Evolutionary conservation across 2,113 vertebrate genomes (phyloP), one percentile per base, ranked within the genome.

Genomic region (Emydocephalus ijimae): DNA sequence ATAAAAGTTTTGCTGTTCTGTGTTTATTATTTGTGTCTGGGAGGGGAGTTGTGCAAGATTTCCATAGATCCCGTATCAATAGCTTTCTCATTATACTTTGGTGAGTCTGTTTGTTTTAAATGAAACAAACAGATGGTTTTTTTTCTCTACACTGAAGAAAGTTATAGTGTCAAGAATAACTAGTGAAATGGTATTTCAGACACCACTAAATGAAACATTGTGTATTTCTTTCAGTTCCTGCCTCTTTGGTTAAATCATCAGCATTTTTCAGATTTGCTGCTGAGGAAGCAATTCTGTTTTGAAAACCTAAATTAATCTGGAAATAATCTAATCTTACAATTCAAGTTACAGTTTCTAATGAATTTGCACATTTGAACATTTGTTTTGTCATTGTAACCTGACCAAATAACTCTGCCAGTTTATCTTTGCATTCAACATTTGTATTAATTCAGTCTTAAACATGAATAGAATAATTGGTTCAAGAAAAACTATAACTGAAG

Each of bases 211-310:
- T 93, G 89, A 95, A 94, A 94, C 12, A 87, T 8, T 59, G 45
- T 52, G 1, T 94, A 74, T 93, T 93, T n/a, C 39, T 93, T 94
- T 92, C 89, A 88, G 29, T 95, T 94, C 92, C 90, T 93, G 85
- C 54, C 89, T 92, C 59, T 45, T 93, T 90, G 87, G 95, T 95
- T 90, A 94, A 94, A 94, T 95, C 94, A 95, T 96, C 95, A 96
- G 87, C 93, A 94, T 96, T 95, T 95, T 94, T 14, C 86, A 93
- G 87, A 94, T 97, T 94, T 93, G 34, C 95, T 96, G 92, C 93
- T 94, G 95, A 95, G 20, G 95, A 94, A 94, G 92, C 95, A 94
- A 69, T 87, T 97, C 90, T 95, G 24, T 87, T 87, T 94, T 96
- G 94, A 96, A 95, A 93, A 3, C 11, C 81, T 93, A 43, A 11